Percentiles rank a stretch among this genome's conserved stretches.
Conservation (phyloP, 2,113 vertebrate species). For the Nycticryphes semicollaris region DNA sequence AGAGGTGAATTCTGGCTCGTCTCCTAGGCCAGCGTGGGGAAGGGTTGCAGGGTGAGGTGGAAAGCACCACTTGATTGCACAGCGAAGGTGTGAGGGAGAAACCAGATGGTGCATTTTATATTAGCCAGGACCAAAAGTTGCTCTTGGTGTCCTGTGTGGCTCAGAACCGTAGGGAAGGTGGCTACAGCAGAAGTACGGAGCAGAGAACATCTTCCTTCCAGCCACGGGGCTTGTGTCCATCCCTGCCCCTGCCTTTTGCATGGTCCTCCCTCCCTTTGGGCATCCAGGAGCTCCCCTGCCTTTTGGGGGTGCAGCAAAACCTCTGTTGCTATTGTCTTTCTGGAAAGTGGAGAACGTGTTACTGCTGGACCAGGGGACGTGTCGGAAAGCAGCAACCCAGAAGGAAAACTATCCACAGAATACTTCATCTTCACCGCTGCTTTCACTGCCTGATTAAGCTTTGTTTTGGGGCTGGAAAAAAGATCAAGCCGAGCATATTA, state of each 20-base stretch:
- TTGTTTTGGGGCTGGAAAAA: neutral
- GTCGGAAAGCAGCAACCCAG: constrained; percentile 9
- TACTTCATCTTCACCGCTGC: neutral
- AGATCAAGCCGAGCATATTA: neutral
- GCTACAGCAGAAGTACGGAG: neutral
- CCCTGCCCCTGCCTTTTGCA: neutral
- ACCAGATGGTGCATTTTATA: fast-evolving
- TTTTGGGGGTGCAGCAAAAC: neutral
- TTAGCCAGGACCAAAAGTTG: neutral
- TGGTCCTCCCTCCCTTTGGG: neutral
- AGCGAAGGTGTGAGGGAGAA: fast-evolving
- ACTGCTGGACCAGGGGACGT: neutral
- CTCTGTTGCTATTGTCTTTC: neutral
- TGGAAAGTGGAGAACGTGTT: neutral
- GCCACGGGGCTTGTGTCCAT: neutral
- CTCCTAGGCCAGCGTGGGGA: neutral
- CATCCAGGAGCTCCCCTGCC: neutral
- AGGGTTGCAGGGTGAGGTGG: neutral
- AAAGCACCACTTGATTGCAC: fast-evolving
- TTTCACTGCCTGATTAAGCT: neutral
- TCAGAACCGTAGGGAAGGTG: neutral
- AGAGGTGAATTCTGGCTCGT: neutral
- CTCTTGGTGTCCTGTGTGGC: neutral
- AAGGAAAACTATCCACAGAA: neutral
- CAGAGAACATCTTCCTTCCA: neutral